These are phyloP conservation scores for Sclerodermus sp. DNA, from an alignment of 2,888 invertebrate species.

Conservation along the genomic window DNA sequence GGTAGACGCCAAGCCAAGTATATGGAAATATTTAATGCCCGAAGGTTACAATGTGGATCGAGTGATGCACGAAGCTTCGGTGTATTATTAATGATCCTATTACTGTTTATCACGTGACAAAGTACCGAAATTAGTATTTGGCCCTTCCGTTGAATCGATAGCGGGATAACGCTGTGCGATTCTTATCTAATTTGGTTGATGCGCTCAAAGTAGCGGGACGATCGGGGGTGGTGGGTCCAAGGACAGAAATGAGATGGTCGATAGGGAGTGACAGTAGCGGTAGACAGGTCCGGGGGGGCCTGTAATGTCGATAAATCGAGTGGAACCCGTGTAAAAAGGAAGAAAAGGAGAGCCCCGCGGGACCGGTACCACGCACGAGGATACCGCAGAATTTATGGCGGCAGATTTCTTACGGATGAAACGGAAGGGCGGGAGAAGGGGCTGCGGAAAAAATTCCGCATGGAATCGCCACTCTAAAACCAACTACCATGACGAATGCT, in stretches of 20 bases:
- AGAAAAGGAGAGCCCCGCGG: conserved; percentile 27
- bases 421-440: conserved; percentile 9
- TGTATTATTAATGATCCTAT: no score
- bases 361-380: conserved; percentile 25
- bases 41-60: no score
- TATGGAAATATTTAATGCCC: no score
- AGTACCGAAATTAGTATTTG: no score
- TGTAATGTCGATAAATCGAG: conserved; percentile 48
- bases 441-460: conserved; percentile 10
- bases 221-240: no score
- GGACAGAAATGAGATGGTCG: conserved; percentile 17
- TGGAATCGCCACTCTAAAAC: conserved; percentile 14
- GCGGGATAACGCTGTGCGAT: no score
- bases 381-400: conserved; percentile 33
- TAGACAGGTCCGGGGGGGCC: conserved; percentile 1
- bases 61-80: no score
- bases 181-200: no score
- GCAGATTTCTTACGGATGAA: conserved; percentile 27
- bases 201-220: no score
- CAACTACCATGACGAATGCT: conserved; percentile 10
- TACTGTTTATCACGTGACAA: no score
- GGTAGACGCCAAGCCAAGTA: no score
- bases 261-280: background rate
- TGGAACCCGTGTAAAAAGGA: conserved; percentile 27
- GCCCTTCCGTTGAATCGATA: no score